A percentile compares a stretch with the other conserved stretches of the same genome.
Conservation (phyloP, 1,140 invertebrate species). For the Drosophila rufa region DNA sequence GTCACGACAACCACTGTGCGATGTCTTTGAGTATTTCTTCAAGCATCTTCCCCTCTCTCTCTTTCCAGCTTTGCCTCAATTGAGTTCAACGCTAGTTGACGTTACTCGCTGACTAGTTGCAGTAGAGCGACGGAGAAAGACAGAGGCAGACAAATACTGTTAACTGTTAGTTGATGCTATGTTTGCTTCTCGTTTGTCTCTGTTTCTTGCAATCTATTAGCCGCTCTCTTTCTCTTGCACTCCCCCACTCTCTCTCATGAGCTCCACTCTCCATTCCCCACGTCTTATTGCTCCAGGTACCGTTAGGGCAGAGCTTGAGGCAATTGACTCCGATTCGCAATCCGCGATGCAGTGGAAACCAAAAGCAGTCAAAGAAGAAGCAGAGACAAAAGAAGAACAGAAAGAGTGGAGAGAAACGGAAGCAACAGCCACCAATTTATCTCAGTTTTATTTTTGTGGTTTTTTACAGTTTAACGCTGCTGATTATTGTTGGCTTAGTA, state of each 20-base stretch:
- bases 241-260: constrained; percentile 21
- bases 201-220: constrained; percentile 62
- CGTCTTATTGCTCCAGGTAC: constrained; percentile 49
- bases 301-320: constrained; percentile 61
- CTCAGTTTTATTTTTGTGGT: constrained; percentile 14
- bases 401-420: constrained; percentile 23
- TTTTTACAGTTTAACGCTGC: constrained; percentile 51
- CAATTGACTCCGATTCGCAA: constrained; percentile 74
- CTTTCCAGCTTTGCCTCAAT: constrained; percentile 35
- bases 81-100: constrained; percentile 56
- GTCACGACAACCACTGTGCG: constrained; percentile 33
- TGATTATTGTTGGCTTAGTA: constrained; percentile 40
- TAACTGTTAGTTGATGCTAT: constrained; percentile 63
- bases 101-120: constrained; percentile 53
- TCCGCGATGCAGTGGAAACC: constrained; percentile 41
- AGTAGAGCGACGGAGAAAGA: constrained; percentile 17
- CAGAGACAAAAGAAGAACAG: constrained; percentile 13
- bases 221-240: constrained; percentile 34
- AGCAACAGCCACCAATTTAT: constrained; percentile 29
- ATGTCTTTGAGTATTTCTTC: constrained; percentile 17
- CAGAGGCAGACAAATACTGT: constrained; percentile 25
- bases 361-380: constrained; percentile 30
- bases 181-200: constrained; percentile 48
- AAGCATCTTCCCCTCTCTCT: not conserved
- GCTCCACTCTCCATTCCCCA: constrained; percentile 3